Evolutionary conservation across 2,113 vertebrate genomes (phyloP).

Genomic region (Podiceps cristatus): DNA sequence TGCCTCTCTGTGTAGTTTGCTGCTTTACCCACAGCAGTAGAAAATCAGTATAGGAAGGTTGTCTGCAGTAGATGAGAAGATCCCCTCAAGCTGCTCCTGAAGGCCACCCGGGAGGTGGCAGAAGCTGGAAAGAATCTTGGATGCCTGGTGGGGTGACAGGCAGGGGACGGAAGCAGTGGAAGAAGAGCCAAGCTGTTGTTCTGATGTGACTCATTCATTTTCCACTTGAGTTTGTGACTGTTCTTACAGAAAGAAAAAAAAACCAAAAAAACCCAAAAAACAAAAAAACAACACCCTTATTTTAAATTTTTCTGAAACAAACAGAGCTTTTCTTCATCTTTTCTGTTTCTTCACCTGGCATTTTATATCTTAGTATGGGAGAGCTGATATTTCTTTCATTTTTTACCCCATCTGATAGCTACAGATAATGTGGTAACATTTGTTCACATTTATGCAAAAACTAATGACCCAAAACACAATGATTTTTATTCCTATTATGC

Average conservation of each 20-base stretch:
- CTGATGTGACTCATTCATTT: constrained; percentile 28
- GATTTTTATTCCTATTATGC: not conserved
- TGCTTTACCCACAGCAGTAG: not conserved
- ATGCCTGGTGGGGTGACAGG: not conserved
- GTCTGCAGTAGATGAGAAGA: not conserved
- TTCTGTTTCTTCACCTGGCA: not conserved
- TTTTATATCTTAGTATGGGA: not conserved
- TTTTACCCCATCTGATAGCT: not conserved
- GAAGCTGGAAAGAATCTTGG: not conserved
- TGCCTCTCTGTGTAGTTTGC: not conserved
- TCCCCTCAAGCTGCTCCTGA: not conserved
- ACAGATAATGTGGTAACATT: not conserved
- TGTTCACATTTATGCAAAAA: not conserved
- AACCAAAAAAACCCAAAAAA: not conserved
- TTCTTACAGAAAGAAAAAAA: not conserved
- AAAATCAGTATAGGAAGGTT: not conserved
- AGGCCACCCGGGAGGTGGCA: not conserved
- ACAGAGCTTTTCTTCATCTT: not conserved
- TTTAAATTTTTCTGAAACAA: not conserved
- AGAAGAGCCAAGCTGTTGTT: not conserved
- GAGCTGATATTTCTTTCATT: not conserved
- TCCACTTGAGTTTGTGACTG: not conserved
- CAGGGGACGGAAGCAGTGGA: not conserved
- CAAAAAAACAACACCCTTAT: not conserved
- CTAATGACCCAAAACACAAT: not conserved